Percentiles rank a stretch among this genome's conserved stretches.
These are phyloP conservation scores for Gymnogyps californianus DNA, from an alignment of 2,113 vertebrate species.

Conservation along the genomic window DNA sequence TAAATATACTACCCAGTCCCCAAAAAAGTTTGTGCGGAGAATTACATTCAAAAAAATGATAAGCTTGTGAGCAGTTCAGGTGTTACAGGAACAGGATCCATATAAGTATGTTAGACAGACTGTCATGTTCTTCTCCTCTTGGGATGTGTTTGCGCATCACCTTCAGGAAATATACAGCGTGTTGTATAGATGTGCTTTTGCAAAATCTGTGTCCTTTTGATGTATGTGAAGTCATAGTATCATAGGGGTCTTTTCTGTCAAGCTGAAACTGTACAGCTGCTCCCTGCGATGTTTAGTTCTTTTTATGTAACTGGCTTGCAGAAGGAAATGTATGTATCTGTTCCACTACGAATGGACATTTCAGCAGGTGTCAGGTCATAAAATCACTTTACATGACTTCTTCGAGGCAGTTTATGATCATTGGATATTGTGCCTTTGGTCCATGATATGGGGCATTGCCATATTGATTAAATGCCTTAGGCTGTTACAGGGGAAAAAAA, in stretches of 20 bases:
- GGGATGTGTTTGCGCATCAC: not conserved
- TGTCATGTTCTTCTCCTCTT: not conserved
- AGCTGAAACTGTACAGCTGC: not conserved
- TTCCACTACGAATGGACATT: not conserved
- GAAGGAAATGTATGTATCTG: conserved; percentile 24
- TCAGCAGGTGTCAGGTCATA: conserved; percentile 3
- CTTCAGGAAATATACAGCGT: not conserved
- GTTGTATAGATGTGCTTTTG: not conserved
- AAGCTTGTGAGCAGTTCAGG: not conserved
- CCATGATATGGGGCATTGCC: conserved; percentile 35
- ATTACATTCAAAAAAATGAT: not conserved
- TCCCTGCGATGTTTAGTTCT: not conserved
- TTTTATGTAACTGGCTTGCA: not conserved
- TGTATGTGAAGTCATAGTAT: not conserved
- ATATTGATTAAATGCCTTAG: conserved; percentile 62
- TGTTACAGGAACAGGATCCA: not conserved
- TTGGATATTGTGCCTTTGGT: conserved; percentile 24
- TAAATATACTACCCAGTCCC: not conserved
- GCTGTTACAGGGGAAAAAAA: conserved; percentile 39
- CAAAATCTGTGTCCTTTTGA: not conserved
- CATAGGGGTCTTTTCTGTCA: not conserved
- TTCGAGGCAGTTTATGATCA: conserved; percentile 28
- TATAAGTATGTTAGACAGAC: not conserved
- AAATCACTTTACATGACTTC: conserved; percentile 36
- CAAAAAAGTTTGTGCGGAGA: not conserved